phyloP scores from a whole-genome alignment of 2,888 invertebrate genomes.

The Helleia helle region DNA sequence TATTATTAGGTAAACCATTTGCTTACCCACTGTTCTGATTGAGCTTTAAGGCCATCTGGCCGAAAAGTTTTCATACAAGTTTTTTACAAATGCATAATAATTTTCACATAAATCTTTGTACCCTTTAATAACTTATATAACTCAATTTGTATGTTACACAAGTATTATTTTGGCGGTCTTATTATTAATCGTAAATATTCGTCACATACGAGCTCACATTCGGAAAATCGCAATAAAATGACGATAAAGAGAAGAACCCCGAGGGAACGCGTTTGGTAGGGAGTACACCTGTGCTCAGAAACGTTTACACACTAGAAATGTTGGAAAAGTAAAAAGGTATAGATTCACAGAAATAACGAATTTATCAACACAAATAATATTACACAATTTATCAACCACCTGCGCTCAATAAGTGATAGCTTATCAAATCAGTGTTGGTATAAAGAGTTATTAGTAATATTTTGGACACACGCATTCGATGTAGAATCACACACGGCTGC shows the following conservation, averaged over 20 bases:
- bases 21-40: no score
- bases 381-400: slow-evolving; percentile 40
- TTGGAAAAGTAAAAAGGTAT: no score
- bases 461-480: not conserved
- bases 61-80: no score
- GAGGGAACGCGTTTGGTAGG: not conserved
- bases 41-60: no score
- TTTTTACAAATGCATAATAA: no score
- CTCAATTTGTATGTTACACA: no score
- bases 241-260: not conserved
- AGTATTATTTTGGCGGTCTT: no score
- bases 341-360: no score
- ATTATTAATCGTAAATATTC: no score
- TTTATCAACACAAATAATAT: not conserved
- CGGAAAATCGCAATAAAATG: not conserved
- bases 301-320: not conserved
- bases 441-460: not conserved
- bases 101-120: no score
- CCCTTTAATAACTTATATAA: no score
- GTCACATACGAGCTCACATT: not conserved
- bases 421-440: slow-evolving; percentile 33
- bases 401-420: slow-evolving; percentile 46
- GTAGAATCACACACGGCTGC: not conserved
- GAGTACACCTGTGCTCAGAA: slow-evolving; percentile 1
- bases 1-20: no score